These are phyloP conservation scores for Rhyzopertha dominica DNA, from an alignment of 1,140 invertebrate genomes.

Conservation along the genomic window DNA sequence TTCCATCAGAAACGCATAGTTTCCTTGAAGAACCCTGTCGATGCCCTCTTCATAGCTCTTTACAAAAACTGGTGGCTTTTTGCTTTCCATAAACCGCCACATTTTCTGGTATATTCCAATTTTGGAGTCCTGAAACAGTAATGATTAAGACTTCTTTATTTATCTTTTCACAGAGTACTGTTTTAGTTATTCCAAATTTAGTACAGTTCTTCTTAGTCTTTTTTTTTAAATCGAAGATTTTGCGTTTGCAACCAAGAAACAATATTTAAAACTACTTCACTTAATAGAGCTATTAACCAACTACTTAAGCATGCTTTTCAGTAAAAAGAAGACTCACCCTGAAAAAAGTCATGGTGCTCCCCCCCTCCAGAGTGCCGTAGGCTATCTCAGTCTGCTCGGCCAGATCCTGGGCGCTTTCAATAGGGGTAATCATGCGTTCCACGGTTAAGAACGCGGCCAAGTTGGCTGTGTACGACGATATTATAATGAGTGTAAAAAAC, in stretches of 20 bases:
- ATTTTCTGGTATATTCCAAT: slow-evolving; percentile 95
- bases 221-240: too few species aligned
- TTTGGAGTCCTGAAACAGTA: slow-evolving; percentile 75
- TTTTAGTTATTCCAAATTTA: too few species aligned
- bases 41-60: slow-evolving; percentile 82
- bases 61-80: slow-evolving; percentile 77
- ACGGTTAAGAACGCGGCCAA: slow-evolving; percentile 95
- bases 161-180: too few species aligned
- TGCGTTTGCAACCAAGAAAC: too few species aligned
- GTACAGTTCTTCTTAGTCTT: too few species aligned
- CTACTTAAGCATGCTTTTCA: too few species aligned
- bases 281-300: too few species aligned
- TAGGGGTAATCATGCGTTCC: slow-evolving; percentile 93
- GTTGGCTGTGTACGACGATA: slow-evolving; percentile 97
- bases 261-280: too few species aligned
- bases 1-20: slow-evolving; percentile 98
- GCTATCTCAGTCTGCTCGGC: slow-evolving; percentile 90
- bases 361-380: slow-evolving; percentile 89
- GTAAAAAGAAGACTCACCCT: slow-evolving; percentile 65
- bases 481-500: slow-evolving; percentile 98
- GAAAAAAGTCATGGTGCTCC: slow-evolving; percentile 97
- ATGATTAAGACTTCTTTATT: too few species aligned
- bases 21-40: slow-evolving; percentile 71
- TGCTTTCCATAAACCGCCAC: slow-evolving; percentile 93
- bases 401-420: slow-evolving; percentile 91